Evolutionary conservation across 2,113 vertebrate species (phyloP).

Genomic region (Ariopsis seemanni): DNA sequence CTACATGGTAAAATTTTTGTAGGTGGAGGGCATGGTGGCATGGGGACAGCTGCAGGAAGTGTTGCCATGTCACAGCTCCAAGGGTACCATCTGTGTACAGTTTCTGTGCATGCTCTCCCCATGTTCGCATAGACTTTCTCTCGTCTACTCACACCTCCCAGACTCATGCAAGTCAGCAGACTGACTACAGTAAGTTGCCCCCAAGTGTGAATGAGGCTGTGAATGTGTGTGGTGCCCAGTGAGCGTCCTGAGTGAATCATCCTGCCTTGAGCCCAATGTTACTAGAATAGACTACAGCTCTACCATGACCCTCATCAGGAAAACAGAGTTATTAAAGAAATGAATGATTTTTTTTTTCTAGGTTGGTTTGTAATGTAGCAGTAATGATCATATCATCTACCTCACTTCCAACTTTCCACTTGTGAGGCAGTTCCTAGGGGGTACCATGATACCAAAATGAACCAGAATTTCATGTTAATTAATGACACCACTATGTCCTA

Average conservation of each 20-base stretch:
- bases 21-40: not conserved
- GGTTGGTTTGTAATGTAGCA: too few species aligned
- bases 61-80: not conserved
- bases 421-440: too few species aligned
- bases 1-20: not conserved
- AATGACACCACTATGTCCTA: not conserved
- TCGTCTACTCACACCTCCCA: not conserved
- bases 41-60: not conserved
- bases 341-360: too few species aligned
- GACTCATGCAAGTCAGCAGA: not conserved
- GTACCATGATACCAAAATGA: too few species aligned
- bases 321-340: not conserved
- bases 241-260: not conserved
- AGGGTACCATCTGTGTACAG: not conserved
- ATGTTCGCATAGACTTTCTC: not conserved
- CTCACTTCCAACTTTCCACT: too few species aligned
- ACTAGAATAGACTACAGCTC: not conserved
- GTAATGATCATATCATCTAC: too few species aligned
- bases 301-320: not conserved
- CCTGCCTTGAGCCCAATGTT: not conserved
- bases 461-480: too few species aligned
- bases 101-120: not conserved
- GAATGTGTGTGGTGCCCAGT: too few species aligned
- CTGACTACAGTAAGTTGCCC: not conserved
- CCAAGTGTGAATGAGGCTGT: not conserved